phyloP scores from a whole-genome alignment of 1,140 invertebrate genomes.

The Drosophila sproati region DNA sequence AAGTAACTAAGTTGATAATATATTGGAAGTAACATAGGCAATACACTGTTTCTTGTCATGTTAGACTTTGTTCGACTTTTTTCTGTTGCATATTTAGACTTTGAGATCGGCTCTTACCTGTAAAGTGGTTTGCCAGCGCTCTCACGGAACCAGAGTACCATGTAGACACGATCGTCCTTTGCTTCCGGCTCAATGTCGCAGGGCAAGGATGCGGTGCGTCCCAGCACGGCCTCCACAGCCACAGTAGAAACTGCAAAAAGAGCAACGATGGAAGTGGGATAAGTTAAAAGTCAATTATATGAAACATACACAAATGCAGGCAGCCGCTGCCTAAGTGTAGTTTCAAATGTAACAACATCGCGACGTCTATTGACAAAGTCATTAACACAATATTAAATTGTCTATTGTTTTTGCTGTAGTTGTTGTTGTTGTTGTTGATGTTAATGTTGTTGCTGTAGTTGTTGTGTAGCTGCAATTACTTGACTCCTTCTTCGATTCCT shows the following conservation, averaged over 20 bases:
- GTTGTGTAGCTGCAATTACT: conserved; percentile 69
- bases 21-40: too few species aligned
- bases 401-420: conserved; percentile 46
- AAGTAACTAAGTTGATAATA: too few species aligned
- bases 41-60: too few species aligned
- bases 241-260: conserved; percentile 88
- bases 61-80: background rate
- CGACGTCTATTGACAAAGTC: conserved; percentile 77
- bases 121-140: conserved; percentile 93
- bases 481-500: conserved; percentile 73
- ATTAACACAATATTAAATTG: conserved; percentile 82
- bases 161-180: conserved; percentile 92
- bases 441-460: conserved; percentile 14
- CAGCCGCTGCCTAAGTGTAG: conserved; percentile 26
- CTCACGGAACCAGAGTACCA: conserved; percentile 96
- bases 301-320: conserved; percentile 28
- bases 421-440: conserved; percentile 22
- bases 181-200: conserved; percentile 92
- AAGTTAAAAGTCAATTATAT: conserved; percentile 49
- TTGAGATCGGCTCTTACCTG: conserved; percentile 87
- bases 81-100: conserved; percentile 9
- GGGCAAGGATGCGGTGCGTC: conserved; percentile 90
- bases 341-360: conserved; percentile 64
- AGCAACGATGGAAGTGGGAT: conserved; percentile 35
- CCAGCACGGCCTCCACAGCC: conserved; percentile 92